Evolutionary conservation across 1,140 invertebrate genomes (phyloP).

Genomic region (Bombus soroeensis): DNA sequence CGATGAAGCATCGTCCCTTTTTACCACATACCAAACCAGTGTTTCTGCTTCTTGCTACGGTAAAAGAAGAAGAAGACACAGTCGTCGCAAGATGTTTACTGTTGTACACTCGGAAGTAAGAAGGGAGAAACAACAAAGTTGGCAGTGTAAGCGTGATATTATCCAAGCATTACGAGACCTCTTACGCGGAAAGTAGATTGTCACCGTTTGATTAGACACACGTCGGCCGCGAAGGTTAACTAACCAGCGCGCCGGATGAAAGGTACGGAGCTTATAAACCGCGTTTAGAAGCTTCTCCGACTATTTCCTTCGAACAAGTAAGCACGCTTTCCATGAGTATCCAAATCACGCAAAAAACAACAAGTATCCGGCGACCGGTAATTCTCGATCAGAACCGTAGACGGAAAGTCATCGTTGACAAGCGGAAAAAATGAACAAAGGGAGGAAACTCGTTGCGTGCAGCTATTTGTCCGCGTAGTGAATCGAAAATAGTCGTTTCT

Average conservation of each 20-base stretch:
- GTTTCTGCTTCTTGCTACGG: background rate
- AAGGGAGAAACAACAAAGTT: background rate
- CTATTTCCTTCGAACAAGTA: background rate
- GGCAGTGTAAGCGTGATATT: background rate
- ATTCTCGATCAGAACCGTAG: background rate
- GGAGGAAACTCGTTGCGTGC: background rate
- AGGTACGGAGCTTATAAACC: background rate
- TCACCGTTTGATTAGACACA: background rate
- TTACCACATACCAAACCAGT: background rate
- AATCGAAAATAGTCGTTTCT: background rate
- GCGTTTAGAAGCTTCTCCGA: background rate
- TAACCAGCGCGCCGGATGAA: background rate
- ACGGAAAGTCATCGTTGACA: background rate
- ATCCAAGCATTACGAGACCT: background rate
- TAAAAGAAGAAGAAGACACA: background rate
- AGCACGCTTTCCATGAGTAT: background rate
- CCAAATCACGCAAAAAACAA: background rate
- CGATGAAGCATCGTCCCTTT: background rate
- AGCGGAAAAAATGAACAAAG: background rate
- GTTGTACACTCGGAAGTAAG: background rate
- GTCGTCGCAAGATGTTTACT: background rate
- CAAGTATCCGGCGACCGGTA: background rate
- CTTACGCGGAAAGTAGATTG: background rate
- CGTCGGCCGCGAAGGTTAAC: background rate
- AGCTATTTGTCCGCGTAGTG: background rate